Evolutionary conservation across 2,797 vertebrate species (phyloP), one percentile per base, ranked within the genome.

Genomic region (Myoxocephalus aenaeus): DNA sequence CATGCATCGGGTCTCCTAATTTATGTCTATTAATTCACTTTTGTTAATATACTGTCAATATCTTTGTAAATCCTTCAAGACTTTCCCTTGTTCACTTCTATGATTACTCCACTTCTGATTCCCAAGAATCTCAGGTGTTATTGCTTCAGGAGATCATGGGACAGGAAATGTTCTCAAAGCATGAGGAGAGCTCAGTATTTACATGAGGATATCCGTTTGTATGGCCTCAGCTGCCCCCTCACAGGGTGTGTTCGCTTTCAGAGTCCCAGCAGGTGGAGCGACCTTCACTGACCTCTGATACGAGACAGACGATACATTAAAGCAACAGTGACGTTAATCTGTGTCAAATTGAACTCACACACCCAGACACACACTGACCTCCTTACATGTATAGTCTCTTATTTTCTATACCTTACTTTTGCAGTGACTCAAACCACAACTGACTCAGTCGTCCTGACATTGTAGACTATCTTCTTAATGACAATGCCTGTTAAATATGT

Each of bases 121-220:
- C 25, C 18, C 13, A 13, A 40, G 58, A 63, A 62, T 63, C 36
- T 79, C 71, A 29, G 44, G 63, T 11, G 27, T 74, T 70, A 27
- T 71, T 80, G 67, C 54, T 25, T 64, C 0, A 12, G 4, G 54
- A 70, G 70, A 57, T 83, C 80, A 79, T 42, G 40, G 73, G 50
- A 81, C 36, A 86, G 86, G 85, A 87, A 84, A 79, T 54, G 58
- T 65, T 80, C 68, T 75, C 46, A 76, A 78, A 81, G 65, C 15
- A 1, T 67, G 70, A 65, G 73, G 42, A 40, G 38, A 72, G 65
- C 59, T 82, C 63, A 51, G 46, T 83, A 65, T 89, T 91, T 85
- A 85, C 72, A 70, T 65, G 66, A 65, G 81, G 82, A 87, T 34
- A 67, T 82, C 40, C 36, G 50, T 78, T 42, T 44, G 32, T 50